These are phyloP conservation scores for Aplochiton taeniatus DNA, from an alignment of 2,797 vertebrate species.

Conservation along the genomic window DNA sequence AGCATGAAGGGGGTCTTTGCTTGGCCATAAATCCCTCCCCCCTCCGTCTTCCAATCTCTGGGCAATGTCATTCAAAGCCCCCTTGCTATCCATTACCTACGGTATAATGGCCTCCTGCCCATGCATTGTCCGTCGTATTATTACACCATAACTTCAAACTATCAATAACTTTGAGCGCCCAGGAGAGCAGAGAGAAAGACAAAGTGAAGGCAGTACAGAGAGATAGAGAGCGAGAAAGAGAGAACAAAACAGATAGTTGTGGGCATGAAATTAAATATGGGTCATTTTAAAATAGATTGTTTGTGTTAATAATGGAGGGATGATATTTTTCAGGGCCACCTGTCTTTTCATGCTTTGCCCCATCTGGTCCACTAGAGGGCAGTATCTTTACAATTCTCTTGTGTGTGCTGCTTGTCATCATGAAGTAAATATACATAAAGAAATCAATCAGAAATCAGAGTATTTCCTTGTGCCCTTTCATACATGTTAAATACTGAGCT, in stretches of 20 bases:
- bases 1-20: slow-evolving; percentile 57
- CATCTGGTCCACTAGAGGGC: slow-evolving; percentile 65
- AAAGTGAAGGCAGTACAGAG: slow-evolving; percentile 4
- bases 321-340: slow-evolving; percentile 12
- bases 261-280: too few relatives aligned
- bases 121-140: slow-evolving; percentile 80
- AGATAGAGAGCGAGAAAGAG: slow-evolving; percentile 24
- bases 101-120: slow-evolving; percentile 77
- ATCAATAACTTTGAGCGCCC: slow-evolving; percentile 78
- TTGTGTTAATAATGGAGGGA: slow-evolving; percentile 5
- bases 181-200: slow-evolving; percentile 29
- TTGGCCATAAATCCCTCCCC: slow-evolving; percentile 75
- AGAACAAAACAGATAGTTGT: neutral
- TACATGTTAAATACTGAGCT: slow-evolving; percentile 41
- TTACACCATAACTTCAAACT: slow-evolving; percentile 81
- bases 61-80: slow-evolving; percentile 81
- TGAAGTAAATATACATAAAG: slow-evolving; percentile 39
- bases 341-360: slow-evolving; percentile 40
- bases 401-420: slow-evolving; percentile 4
- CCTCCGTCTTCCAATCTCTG: slow-evolving; percentile 79
- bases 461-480: slow-evolving; percentile 44
- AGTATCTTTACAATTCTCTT: slow-evolving; percentile 46
- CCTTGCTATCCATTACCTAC: slow-evolving; percentile 76
- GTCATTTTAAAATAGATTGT: slow-evolving; percentile 3
- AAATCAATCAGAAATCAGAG: slow-evolving; percentile 48